phyloP scores from a whole-genome alignment of 2,113 vertebrate species.

The Anguilla japonica region DNA sequence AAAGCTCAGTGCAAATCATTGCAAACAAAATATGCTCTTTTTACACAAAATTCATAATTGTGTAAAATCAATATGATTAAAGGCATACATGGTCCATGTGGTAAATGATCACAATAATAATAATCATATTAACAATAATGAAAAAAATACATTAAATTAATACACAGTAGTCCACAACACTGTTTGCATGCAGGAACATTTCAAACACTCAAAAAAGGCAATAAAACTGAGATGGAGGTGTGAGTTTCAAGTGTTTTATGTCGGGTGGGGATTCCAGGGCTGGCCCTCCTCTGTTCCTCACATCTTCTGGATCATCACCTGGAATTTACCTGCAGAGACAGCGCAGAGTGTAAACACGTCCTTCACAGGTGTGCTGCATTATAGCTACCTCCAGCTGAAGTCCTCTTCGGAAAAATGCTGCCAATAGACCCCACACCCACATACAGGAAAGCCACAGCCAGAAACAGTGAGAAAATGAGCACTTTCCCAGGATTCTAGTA shows the following conservation, averaged over 20 bases:
- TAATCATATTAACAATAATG: slow-evolving; percentile 8
- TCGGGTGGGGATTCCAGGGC: not conserved
- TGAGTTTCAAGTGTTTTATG: slow-evolving; percentile 18
- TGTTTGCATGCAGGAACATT: slow-evolving; percentile 21
- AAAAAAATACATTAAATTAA: not conserved
- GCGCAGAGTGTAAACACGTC: not conserved
- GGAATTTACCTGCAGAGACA: slow-evolving; percentile 86
- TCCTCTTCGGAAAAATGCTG: too few relatives aligned
- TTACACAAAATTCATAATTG: not conserved
- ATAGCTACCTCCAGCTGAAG: not conserved
- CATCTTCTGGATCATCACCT: slow-evolving; percentile 96
- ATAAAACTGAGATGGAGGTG: slow-evolving; percentile 9
- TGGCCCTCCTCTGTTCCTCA: slow-evolving; percentile 55
- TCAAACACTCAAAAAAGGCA: slow-evolving; percentile 26
- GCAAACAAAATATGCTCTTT: not conserved
- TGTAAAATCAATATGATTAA: not conserved
- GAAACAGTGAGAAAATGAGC: too few relatives aligned
- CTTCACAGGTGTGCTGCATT: not conserved
- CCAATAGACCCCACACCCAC: too few relatives aligned
- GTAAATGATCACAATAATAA: slow-evolving; percentile 17
- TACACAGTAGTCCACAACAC: not conserved
- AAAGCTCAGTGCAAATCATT: slow-evolving; percentile 18
- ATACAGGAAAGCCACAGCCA: too few relatives aligned
- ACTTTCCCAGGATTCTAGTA: too few relatives aligned
- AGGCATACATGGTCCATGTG: slow-evolving; percentile 7